Evolutionary conservation across 2,113 vertebrate species (phyloP).

Genomic region (Benitochromis conjunctus): DNA sequence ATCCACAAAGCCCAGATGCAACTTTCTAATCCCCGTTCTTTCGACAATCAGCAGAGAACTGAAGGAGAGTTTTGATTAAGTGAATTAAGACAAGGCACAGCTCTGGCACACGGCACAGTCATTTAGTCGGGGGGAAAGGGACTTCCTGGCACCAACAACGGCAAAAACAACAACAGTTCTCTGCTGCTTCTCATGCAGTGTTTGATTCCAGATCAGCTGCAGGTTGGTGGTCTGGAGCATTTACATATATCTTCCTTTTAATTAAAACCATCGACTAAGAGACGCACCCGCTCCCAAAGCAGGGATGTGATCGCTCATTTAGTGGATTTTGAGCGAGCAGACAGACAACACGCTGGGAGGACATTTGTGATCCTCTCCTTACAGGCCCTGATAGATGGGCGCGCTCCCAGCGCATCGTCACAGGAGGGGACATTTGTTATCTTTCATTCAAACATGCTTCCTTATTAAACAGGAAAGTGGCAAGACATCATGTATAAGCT

Average conservation of each 20-base stretch:
- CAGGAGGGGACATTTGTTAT: not conserved
- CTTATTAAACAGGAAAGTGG: not conserved
- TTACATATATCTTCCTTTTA: slow-evolving; percentile 9
- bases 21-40: slow-evolving; percentile 27
- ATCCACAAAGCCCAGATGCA: slow-evolving; percentile 17
- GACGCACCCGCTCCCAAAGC: not conserved
- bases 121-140: not conserved
- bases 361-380: slow-evolving; percentile 25
- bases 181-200: not conserved
- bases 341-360: slow-evolving; percentile 20
- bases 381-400: not conserved
- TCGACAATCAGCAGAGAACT: slow-evolving; percentile 5
- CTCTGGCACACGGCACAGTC: slow-evolving; percentile 15
- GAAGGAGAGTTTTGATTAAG: slow-evolving; percentile 47
- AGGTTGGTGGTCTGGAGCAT: slow-evolving; percentile 40
- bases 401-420: not conserved
- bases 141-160: slow-evolving; percentile 32
- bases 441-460: not conserved
- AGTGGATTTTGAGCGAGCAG: not conserved
- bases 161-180: slow-evolving; percentile 1
- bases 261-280: slow-evolving; percentile 26
- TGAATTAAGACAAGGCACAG: slow-evolving; percentile 18
- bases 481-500: not conserved
- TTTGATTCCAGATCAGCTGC: slow-evolving; percentile 16
- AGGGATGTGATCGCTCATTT: slow-evolving; percentile 18